Base-by-base conservation (phyloP, 2,113 vertebrate species). In the Nothocercus nigrocapillus region DNA sequence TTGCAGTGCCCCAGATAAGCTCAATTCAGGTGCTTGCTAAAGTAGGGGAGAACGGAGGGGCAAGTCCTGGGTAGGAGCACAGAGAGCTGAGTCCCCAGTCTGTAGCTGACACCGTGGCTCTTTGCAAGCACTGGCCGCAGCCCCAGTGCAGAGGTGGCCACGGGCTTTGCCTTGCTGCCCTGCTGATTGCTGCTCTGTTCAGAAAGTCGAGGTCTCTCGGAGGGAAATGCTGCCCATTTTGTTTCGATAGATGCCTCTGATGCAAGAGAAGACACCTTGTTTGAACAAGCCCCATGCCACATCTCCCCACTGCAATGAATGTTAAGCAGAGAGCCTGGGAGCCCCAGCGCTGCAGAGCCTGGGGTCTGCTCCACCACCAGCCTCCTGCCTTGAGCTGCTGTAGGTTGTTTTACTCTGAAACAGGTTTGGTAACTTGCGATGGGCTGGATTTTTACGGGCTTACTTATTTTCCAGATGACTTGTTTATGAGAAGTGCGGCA, bases 401-500 rank as follows among this genome's bases (percentile, higher is more conserved):
- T 70, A 68, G 47, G 85, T 64, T 84, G 36, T 94, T 95, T 89
- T 89, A 92, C 84, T 85, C 86, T 21, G 79, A 76, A 90, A 96
- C 96, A 94, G 96, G 93, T 96, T 96, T 97, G 88, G 86, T 97
- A 73, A 90, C 90, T 96, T 90, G 90, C 18, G 74, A 61, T n/a
- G 81, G 74, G 83, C 70, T 92, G 95, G 81, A 92, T 95, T 96
- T 96, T 94, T 96, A 86, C 69, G 62, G 86, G 90, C 88, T 87
- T 95, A 59, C 90, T 94, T 95, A 95, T 96, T 97, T 95, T 94
- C 96, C 94, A 96, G 96, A 88, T 93, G 93, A 96, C 81, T 97
- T 95, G 94, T 90, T 96, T 95, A 93, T 94, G 85, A 95, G 93
- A 54, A 93, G 73, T 6, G 2, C 0, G 2, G 93, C 94, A 88